Evolutionary conservation across 1,140 invertebrate species (phyloP).

Genomic region (Drosophila lacteicornis): DNA sequence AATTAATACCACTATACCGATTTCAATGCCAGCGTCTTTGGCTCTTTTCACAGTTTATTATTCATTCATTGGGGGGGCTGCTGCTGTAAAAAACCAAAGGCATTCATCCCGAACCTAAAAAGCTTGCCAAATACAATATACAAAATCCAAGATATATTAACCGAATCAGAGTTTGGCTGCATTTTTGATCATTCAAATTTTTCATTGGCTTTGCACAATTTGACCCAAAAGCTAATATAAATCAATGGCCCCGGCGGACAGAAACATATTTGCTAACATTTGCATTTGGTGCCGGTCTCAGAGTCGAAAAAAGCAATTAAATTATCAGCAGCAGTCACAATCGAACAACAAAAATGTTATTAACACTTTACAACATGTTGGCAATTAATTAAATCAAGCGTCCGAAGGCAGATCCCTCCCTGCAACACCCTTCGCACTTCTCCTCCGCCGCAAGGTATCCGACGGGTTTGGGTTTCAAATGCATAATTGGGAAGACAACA

Average conservation of each 20-base stretch:
- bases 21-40: slow-evolving; percentile 48
- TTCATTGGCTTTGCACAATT: slow-evolving; percentile 36
- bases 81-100: slow-evolving; percentile 15
- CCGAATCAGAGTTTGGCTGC: slow-evolving; percentile 10
- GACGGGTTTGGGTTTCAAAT: slow-evolving; percentile 61
- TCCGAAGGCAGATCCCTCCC: slow-evolving; percentile 18
- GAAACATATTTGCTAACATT: slow-evolving; percentile 43
- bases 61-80: slow-evolving; percentile 12
- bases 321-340: slow-evolving; percentile 52
- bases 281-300: slow-evolving; percentile 31
- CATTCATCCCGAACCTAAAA: slow-evolving; percentile 34
- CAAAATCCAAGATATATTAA: slow-evolving; percentile 1
- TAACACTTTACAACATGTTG: slow-evolving; percentile 72
- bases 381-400: slow-evolving; percentile 74
- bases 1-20: slow-evolving; percentile 51
- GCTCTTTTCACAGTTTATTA: slow-evolving; percentile 34
- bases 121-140: slow-evolving; percentile 42
- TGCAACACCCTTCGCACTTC: neutral
- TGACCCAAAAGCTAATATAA: slow-evolving; percentile 47
- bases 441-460: slow-evolving; percentile 6
- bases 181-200: slow-evolving; percentile 48
- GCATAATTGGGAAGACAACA: slow-evolving; percentile 52
- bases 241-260: slow-evolving; percentile 34
- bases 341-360: slow-evolving; percentile 59
- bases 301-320: slow-evolving; percentile 57